phyloP scores from a whole-genome alignment of 2,113 vertebrate species.

The Cyanistes caeruleus region DNA sequence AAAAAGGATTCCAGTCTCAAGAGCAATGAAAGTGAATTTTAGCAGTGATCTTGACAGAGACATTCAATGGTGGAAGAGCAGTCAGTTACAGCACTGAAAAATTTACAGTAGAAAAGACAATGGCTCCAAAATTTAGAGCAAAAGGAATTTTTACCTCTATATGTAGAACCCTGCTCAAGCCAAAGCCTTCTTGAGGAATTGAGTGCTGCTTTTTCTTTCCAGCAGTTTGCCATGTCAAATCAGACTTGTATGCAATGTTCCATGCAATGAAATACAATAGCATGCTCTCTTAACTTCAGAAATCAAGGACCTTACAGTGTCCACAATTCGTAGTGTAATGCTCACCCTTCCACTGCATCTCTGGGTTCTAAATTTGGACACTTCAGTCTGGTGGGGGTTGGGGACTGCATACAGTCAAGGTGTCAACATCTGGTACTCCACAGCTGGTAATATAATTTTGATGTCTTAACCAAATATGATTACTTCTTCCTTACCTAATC shows the following conservation, averaged over 20 bases:
- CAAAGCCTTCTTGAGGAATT: background rate
- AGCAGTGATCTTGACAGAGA: background rate
- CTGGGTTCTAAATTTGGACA: background rate
- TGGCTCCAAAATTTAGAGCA: background rate
- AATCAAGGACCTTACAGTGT: background rate
- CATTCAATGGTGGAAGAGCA: background rate
- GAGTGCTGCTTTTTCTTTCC: background rate
- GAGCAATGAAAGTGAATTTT: background rate
- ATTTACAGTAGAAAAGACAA: background rate
- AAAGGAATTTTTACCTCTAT: background rate
- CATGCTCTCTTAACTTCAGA: background rate
- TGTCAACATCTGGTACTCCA: background rate
- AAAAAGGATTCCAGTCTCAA: background rate
- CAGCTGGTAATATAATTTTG: background rate
- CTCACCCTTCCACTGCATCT: background rate
- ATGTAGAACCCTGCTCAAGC: background rate
- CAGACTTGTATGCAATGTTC: background rate
- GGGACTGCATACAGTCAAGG: background rate
- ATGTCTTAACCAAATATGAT: background rate
- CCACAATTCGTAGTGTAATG: background rate
- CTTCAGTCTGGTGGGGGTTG: accelerated
- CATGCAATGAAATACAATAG: background rate
- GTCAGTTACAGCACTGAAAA: background rate
- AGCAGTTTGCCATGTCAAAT: background rate
- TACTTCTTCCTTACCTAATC: background rate